These are phyloP conservation scores for Nestor notabilis DNA, from an alignment of 2,113 vertebrate genomes.

Conservation along the genomic window DNA sequence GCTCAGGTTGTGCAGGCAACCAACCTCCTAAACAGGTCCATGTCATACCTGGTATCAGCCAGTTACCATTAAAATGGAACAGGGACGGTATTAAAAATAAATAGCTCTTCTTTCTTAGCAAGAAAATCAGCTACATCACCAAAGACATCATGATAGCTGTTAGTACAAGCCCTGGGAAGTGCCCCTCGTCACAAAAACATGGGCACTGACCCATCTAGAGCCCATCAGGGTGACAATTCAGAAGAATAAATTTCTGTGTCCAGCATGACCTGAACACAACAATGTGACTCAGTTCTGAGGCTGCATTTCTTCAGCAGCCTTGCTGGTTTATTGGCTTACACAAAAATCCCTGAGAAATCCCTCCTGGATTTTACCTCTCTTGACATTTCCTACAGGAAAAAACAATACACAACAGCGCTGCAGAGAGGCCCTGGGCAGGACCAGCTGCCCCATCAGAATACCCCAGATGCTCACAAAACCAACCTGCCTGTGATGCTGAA, in stretches of 20 bases:
- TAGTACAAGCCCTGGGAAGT: not conserved
- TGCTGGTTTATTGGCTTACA: not conserved
- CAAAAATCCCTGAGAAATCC: not conserved
- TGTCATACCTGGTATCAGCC: not conserved
- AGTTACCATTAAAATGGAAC: not conserved
- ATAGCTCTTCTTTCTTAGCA: not conserved
- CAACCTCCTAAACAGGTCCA: not conserved
- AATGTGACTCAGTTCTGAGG: not conserved
- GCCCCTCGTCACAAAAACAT: not conserved
- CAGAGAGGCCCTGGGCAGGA: not conserved
- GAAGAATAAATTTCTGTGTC: not conserved
- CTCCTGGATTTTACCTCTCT: not conserved
- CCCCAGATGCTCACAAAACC: not conserved
- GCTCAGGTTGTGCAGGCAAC: not conserved
- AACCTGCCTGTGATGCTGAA: no score
- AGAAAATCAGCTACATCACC: not conserved
- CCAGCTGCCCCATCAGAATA: fast-evolving
- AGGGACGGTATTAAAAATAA: no score
- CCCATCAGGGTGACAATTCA: not conserved
- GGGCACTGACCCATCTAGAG: not conserved
- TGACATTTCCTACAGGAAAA: not conserved
- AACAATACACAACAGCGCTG: fast-evolving
- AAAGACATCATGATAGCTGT: not conserved
- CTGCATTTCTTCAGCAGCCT: not conserved
- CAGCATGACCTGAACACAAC: not conserved